A percentile compares a stretch with the other conserved stretches of the same genome.
These are phyloP conservation scores for Heliconius nattereri DNA, from an alignment of 1,140 invertebrate species.

Conservation along the genomic window DNA sequence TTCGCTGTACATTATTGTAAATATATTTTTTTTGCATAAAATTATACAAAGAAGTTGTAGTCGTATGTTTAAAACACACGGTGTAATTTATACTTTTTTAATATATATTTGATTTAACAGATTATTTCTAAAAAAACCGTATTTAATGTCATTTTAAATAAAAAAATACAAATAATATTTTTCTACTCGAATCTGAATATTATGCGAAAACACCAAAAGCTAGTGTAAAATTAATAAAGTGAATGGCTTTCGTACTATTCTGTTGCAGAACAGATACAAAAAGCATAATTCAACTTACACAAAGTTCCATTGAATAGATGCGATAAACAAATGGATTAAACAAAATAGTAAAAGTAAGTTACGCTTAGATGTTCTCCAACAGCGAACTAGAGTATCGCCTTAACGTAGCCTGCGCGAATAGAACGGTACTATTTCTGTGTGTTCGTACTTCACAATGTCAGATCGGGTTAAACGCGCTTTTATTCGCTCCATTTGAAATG, in stretches of 20 bases:
- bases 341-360: conserved; percentile 38
- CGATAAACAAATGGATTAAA: conserved; percentile 39
- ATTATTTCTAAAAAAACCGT: no score
- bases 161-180: not conserved
- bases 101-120: no score
- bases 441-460: conserved; percentile 23
- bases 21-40: not conserved
- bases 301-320: conserved; percentile 41
- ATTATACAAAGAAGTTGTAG: not conserved
- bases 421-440: conserved; percentile 36
- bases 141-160: no score
- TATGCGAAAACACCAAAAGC: not conserved
- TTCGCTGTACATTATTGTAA: not conserved
- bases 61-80: not conserved
- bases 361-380: conserved; percentile 32
- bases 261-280: not conserved
- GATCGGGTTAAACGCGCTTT: conserved; percentile 38
- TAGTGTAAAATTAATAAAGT: not conserved
- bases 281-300: not conserved
- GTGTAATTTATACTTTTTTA: no score
- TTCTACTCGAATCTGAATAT: not conserved
- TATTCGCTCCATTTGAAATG: conserved; percentile 43
- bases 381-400: conserved; percentile 30
- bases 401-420: conserved; percentile 25
- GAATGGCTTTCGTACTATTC: not conserved